Evolutionary conservation across 2,797 vertebrate species (phyloP).

Genomic region (Dendrocincla fuliginosa): DNA sequence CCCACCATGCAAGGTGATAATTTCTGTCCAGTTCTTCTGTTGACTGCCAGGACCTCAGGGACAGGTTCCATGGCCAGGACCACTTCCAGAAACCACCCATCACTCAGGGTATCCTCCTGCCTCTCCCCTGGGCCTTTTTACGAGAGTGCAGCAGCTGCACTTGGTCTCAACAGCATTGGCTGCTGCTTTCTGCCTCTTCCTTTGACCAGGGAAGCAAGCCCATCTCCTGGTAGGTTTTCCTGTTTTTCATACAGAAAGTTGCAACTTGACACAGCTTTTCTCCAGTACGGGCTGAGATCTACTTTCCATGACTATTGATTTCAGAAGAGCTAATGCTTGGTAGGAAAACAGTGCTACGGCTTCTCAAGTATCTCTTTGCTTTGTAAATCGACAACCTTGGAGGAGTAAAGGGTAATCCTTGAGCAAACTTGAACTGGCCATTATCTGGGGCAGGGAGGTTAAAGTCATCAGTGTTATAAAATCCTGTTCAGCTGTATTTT

Average conservation of each 20-base stretch:
- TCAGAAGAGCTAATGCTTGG: slow-evolving; percentile 8
- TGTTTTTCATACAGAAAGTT: neutral
- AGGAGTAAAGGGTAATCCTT: slow-evolving; percentile 6
- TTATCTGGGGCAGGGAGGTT: neutral
- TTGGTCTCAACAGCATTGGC: neutral
- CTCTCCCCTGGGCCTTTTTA: neutral
- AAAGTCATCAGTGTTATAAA: neutral
- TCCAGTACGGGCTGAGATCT: neutral
- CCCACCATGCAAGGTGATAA: neutral
- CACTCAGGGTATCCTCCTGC: neutral
- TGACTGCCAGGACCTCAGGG: neutral
- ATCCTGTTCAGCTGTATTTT: neutral
- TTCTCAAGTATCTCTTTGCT: slow-evolving; percentile 15
- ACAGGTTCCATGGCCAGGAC: neutral
- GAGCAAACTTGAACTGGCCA: slow-evolving; percentile 24
- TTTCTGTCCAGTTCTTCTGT: neutral
- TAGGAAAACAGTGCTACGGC: neutral
- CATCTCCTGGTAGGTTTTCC: neutral
- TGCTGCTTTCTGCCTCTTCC: neutral
- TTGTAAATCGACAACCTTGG: slow-evolving; percentile 7
- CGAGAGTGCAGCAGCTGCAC: neutral
- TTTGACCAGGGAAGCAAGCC: neutral
- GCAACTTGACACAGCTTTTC: neutral
- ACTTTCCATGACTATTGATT: neutral
- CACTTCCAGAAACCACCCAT: neutral